phyloP scores from a whole-genome alignment of 2,888 invertebrate species.

The Nycteola revayana region DNA sequence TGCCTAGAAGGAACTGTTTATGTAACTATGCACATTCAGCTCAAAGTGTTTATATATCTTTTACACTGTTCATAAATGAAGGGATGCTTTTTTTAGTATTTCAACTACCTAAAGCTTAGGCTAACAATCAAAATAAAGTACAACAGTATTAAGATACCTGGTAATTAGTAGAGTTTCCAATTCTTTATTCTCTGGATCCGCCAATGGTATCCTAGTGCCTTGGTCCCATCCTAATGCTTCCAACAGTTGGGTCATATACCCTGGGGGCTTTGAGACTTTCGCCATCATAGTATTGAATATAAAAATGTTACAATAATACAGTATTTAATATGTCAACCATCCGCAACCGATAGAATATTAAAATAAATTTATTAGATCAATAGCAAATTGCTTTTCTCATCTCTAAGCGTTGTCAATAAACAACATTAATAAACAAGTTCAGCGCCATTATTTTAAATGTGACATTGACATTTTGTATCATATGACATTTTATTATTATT shows the following conservation, averaged over 20 bases:
- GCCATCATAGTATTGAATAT: constrained; percentile 39
- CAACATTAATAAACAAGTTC: constrained; percentile 29
- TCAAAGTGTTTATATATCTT: too few species aligned
- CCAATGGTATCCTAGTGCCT: constrained; percentile 90
- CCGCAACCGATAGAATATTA: constrained; percentile 1
- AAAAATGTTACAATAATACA: neutral
- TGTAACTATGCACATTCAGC: too few species aligned
- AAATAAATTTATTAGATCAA: constrained; percentile 33
- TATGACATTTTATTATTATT: too few species aligned
- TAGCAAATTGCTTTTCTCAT: constrained; percentile 23
- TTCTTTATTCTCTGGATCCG: constrained; percentile 86
- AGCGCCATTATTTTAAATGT: constrained; percentile 35
- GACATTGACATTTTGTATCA: too few species aligned
- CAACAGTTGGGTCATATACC: constrained; percentile 83
- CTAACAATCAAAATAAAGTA: too few species aligned
- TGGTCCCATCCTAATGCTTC: constrained; percentile 88
- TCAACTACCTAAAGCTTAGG: too few species aligned
- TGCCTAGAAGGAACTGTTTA: constrained; percentile 62
- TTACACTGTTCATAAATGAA: too few species aligned
- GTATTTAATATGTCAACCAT: constrained; percentile 3
- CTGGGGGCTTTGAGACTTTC: constrained; percentile 48
- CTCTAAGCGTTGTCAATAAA: constrained; percentile 19
- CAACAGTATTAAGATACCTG: too few species aligned
- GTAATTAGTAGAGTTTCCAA: constrained; percentile 60
- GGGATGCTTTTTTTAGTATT: too few species aligned